These are phyloP conservation scores for Epinephelus lanceolatus DNA, from an alignment of 2,113 vertebrate species.

Conservation along the genomic window DNA sequence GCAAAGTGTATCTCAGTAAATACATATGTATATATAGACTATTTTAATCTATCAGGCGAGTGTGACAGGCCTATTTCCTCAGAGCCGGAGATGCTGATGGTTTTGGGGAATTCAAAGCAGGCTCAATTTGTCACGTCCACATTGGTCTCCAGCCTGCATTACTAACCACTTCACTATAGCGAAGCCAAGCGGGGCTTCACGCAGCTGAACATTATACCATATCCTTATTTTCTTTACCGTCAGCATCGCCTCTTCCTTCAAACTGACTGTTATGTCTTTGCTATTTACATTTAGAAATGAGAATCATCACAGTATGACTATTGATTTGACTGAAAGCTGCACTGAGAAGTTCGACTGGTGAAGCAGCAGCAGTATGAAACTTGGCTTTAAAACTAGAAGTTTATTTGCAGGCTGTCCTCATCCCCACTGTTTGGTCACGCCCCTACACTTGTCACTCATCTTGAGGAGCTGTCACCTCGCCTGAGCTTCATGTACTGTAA, in stretches of 20 bases:
- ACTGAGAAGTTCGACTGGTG: not conserved
- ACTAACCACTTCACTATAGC: slow-evolving; percentile 10
- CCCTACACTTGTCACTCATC: slow-evolving; percentile 10
- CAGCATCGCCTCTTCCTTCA: not conserved
- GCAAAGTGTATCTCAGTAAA: slow-evolving; percentile 56
- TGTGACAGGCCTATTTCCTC: slow-evolving; percentile 75
- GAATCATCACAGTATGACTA: not conserved
- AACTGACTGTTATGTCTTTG: not conserved
- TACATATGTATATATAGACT: slow-evolving; percentile 65
- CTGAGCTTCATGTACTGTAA: not conserved
- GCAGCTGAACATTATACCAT: not conserved
- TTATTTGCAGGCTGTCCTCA: not conserved
- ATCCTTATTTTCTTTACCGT: slow-evolving; percentile 2
- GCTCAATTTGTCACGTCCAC: slow-evolving; percentile 62
- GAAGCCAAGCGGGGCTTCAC: not conserved
- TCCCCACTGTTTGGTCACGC: not conserved
- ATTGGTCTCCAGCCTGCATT: slow-evolving; percentile 30
- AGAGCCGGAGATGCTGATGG: slow-evolving; percentile 58
- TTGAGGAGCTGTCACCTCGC: slow-evolving; percentile 9
- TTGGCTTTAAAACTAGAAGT: not conserved
- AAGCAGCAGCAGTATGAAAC: not conserved
- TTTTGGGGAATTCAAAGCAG: slow-evolving; percentile 65
- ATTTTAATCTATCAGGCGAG: slow-evolving; percentile 69
- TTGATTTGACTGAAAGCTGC: not conserved
- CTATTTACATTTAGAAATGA: slow-evolving; percentile 30